Conservation (phyloP, 2,888 invertebrate genomes). For the Stenoptilia bipunctidactyla region DNA sequence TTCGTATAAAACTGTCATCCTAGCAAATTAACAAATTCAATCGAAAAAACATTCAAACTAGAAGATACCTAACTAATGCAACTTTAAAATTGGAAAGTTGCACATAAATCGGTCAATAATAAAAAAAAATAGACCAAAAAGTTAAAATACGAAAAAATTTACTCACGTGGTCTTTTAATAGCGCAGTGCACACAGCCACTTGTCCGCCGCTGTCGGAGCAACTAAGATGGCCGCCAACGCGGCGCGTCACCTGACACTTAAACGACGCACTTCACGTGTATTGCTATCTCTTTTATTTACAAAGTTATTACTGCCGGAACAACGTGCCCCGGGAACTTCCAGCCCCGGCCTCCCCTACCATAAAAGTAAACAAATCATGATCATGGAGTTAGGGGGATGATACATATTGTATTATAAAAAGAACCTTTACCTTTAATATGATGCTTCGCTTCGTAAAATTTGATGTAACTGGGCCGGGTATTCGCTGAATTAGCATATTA, state of each 20-base stretch:
- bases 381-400: too few species aligned
- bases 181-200: neutral
- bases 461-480: slow-evolving; percentile 13
- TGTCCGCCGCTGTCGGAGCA: neutral
- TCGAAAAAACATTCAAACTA: neutral
- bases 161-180: slow-evolving; percentile 1
- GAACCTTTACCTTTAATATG: too few species aligned
- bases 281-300: slow-evolving; percentile 11
- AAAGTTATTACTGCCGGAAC: slow-evolving; percentile 10
- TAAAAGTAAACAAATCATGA: too few species aligned
- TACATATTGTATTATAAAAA: too few species aligned
- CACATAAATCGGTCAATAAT: neutral
- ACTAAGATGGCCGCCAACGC: neutral
- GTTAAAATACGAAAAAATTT: slow-evolving; percentile 2
- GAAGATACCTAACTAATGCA: neutral
- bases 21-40: neutral
- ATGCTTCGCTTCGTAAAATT: slow-evolving; percentile 3
- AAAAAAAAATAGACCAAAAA: neutral
- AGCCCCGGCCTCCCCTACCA: slow-evolving; percentile 8
- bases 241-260: too few species aligned
- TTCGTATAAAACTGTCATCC: neutral
- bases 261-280: neutral
- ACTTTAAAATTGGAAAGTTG: neutral
- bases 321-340: slow-evolving; percentile 13
- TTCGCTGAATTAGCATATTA: slow-evolving; percentile 19